These are phyloP conservation scores for Dysidea cf. avara DNA, from an alignment of 37 sponge, comb jelly and placozoan species.

Conservation along the genomic window DNA sequence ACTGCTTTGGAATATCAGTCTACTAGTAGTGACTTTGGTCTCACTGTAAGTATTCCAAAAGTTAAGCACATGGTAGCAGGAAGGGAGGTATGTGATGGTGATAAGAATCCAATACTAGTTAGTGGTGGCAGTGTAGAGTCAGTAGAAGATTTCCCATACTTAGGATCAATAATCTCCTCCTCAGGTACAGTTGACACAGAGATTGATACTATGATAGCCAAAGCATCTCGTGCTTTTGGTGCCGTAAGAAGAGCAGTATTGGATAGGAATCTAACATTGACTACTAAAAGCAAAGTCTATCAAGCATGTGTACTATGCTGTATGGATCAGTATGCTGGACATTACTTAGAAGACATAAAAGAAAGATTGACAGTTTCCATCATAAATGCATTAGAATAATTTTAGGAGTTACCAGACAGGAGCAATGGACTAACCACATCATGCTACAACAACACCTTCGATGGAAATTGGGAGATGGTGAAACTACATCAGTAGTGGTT, in stretches of 20 bases:
- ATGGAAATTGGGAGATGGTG: too few species aligned
- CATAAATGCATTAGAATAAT: slow-evolving; percentile 33
- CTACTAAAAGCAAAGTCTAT: too few species aligned
- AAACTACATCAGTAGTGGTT: too few species aligned
- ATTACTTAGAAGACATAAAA: slow-evolving; percentile 6
- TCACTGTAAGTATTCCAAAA: slow-evolving; percentile 12
- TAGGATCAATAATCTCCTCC: neutral
- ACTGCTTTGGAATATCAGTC: too few species aligned
- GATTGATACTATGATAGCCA: slow-evolving; percentile 3
- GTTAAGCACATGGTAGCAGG: slow-evolving; percentile 16
- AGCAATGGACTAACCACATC: slow-evolving; percentile 17
- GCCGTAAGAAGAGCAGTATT: slow-evolving; percentile 8
- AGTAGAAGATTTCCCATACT: slow-evolving; percentile 14
- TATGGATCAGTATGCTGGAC: slow-evolving; percentile 29
- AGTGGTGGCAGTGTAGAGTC: slow-evolving; percentile 1
- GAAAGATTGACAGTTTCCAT: slow-evolving; percentile 20
- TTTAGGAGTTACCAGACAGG: slow-evolving; percentile 5
- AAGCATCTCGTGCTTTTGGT: slow-evolving; percentile 6
- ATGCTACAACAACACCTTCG: slow-evolving; percentile 7
- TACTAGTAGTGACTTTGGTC: too few species aligned
- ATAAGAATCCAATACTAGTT: too few species aligned
- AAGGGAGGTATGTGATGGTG: neutral
- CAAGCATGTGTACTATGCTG: slow-evolving; percentile 14
- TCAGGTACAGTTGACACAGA: slow-evolving; percentile 17
- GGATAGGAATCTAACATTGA: too few species aligned